phyloP scores from a whole-genome alignment of 2,797 vertebrate genomes.

The Peromyscus attwateri region DNA sequence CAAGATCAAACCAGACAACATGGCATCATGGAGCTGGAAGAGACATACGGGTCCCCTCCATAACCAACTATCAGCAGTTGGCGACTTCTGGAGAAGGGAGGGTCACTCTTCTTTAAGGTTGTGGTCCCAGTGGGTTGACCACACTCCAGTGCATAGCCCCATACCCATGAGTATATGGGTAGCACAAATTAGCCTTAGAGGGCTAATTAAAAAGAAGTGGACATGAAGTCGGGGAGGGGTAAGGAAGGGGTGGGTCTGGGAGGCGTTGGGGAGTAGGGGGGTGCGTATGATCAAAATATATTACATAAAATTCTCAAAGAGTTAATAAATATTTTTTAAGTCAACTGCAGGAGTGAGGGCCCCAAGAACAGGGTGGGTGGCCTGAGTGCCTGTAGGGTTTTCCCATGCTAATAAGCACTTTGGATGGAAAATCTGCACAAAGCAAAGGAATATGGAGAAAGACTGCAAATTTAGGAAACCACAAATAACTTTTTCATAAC shows the following conservation, averaged over 20 bases:
- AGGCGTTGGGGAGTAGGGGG: not conserved
- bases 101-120: not conserved
- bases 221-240: not conserved
- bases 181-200: not conserved
- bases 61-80: not conserved
- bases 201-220: not conserved
- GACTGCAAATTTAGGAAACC: not conserved
- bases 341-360: not conserved
- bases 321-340: not conserved
- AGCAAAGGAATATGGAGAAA: not conserved
- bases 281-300: not conserved
- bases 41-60: not conserved
- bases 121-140: not conserved
- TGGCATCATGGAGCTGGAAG: not conserved
- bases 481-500: not conserved
- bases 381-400: not conserved
- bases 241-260: not conserved
- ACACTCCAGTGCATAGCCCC: not conserved
- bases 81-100: not conserved
- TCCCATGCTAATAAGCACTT: not conserved
- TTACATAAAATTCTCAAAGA: not conserved
- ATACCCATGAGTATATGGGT: not conserved
- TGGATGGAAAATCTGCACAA: not conserved
- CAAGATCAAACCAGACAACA: not conserved
- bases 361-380: not conserved